Base-by-base conservation (phyloP, 2,113 vertebrate species). In the Hippocampus comes region DNA sequence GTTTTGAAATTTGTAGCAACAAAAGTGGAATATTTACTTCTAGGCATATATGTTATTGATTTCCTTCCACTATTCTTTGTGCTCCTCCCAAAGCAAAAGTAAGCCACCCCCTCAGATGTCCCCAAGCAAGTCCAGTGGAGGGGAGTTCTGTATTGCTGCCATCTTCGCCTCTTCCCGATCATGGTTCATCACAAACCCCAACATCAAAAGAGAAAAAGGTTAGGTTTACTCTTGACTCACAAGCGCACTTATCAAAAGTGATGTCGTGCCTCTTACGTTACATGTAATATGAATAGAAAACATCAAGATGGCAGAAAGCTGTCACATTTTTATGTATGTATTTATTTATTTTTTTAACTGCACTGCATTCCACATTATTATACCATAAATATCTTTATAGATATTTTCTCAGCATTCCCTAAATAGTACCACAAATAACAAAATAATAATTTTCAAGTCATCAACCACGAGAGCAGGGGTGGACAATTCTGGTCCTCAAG, bases 131-230 rank as follows among this genome's bases (percentile, higher is more conserved):
- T 98, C 97, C 30, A 88, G 93, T 63, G 96, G 97, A 78, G 96
- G 97, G 75, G 97, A 99, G 84, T 98, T 99, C 76, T 98, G 95
- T 18, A 95, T 99, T 0, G 96, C 97, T 6, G 94, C 96, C 27
- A 76, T 94, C 72, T 99, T 98, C 61, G 95, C 96, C 38, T 94
- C 95, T 0, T 97, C 97, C 0, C 93, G 95, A 78, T 98, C 97
- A 0, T 99, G 97, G 97, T 97, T 98, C 93, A 92, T 96, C 80
- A 97, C 93, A 82, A 98, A 96, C 72, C 94, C 96, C 3, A 94
- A 92, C 84, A 92, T 97, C 78, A 99, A 99, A 86, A 91, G 96
- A 87, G 97, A 99, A 78, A 99, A 99, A 96, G 97, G 97, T 98
- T 68, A 71, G 94, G 41, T 4, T 42, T 7, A 4, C 34, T 38